These are phyloP conservation scores for Ursus arctos DNA, from an alignment of 2,113 vertebrate genomes.

Conservation along the genomic window DNA sequence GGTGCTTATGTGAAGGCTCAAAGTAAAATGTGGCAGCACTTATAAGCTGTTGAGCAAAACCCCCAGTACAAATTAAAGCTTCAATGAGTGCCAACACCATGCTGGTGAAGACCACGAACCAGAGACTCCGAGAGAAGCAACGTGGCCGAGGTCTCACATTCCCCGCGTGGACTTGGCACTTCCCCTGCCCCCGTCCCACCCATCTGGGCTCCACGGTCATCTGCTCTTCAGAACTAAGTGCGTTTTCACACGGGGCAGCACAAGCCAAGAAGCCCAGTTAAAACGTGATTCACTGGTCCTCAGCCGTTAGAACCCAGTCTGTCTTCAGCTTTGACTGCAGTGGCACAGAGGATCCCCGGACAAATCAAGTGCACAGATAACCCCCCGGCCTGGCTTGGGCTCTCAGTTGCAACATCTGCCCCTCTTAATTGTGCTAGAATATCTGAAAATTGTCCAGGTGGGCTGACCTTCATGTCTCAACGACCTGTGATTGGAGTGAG, in stretches of 20 bases:
- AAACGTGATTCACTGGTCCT: neutral
- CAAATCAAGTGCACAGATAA: neutral
- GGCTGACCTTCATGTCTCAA: neutral
- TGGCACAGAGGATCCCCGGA: neutral
- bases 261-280: neutral
- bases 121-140: neutral
- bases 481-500: neutral
- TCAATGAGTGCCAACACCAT: neutral
- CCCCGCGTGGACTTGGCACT: fast-evolving
- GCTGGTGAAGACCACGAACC: neutral
- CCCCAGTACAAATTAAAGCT: neutral
- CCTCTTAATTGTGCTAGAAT: neutral
- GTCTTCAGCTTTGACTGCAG: neutral
- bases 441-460: neutral
- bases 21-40: neutral
- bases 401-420: neutral
- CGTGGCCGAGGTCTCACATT: neutral
- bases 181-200: too few species aligned
- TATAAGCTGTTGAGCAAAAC: neutral
- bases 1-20: neutral
- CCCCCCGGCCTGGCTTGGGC: neutral
- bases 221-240: neutral
- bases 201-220: neutral
- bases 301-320: neutral
- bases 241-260: neutral